Evolutionary conservation across 2,797 vertebrate genomes (phyloP).

Genomic region (Myotis myotis): DNA sequence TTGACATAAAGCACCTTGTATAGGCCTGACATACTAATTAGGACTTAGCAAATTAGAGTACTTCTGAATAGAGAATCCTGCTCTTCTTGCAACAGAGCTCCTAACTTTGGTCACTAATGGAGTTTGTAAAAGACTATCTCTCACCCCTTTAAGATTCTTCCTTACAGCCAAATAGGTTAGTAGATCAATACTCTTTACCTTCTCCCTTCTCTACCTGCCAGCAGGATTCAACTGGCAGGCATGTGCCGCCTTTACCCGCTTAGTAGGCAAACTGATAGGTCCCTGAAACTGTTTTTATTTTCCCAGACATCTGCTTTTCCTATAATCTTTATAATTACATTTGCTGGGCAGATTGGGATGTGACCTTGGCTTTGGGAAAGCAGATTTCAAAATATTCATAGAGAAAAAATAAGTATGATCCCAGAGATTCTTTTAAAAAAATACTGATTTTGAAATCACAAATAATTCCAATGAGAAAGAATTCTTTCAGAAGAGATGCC

Average conservation of each 20-base stretch:
- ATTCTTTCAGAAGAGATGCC: conserved; percentile 40
- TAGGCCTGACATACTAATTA: not conserved
- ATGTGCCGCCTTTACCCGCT: not conserved
- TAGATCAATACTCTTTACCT: not conserved
- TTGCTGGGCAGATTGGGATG: conserved; percentile 66
- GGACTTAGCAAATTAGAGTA: not conserved
- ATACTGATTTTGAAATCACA: conserved; percentile 63
- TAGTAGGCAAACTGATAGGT: not conserved
- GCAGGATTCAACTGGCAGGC: not conserved
- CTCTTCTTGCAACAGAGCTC: not conserved
- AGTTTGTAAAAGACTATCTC: not conserved
- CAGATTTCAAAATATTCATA: conserved; percentile 64
- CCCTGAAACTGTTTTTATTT: conserved; percentile 46
- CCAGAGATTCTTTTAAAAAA: conserved; percentile 45
- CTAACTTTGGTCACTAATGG: not conserved
- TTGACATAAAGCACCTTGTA: not conserved
- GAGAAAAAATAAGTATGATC: conserved; percentile 70
- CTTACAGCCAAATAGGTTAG: not conserved
- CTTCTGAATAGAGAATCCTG: not conserved
- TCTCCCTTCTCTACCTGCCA: not conserved
- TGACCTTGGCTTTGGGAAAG: conserved; percentile 77
- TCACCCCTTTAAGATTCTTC: not conserved
- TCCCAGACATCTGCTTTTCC: conserved; percentile 78
- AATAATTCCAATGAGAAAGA: conserved; percentile 64
- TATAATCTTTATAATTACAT: conserved; percentile 75